Base-by-base conservation (phyloP, 2,797 vertebrate species). In the Neopelma chrysocephalum region DNA sequence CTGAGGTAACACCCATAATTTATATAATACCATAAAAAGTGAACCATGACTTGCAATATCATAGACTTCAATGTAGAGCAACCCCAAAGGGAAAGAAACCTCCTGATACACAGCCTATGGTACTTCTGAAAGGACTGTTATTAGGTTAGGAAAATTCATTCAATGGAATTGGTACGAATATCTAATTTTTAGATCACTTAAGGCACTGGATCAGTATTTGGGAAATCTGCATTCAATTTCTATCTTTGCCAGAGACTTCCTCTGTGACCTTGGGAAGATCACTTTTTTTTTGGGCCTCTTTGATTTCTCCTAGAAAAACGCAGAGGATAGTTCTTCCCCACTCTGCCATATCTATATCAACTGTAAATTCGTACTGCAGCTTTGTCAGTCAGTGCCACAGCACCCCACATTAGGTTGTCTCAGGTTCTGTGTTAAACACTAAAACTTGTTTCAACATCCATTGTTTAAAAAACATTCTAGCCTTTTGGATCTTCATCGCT, bases 101-200 rank as follows among this genome's bases (percentile, higher is more conserved):
- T 70, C 58, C 22, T 56, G 29, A 54, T 91, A 57, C 47, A 36
- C 15, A 66, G 29, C 86, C 51, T 81, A 45, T 6, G 1, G 58
- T 69, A 84, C 6, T 68, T 76, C 82, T 90, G 56, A 87, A 93
- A 87, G 14, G 25, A 86, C 43, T 15, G 22, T 60, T 83, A 81
- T 82, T 69, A 91, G 36, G 62, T 87, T 70, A 90, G 47, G 70
- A 94, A 93, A 94, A 83, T 82, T 51, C 85, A 86, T 38, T 71
- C 91, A 76, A 9, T 20, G 29, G 26, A 40, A 91, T 81, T 72
- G 65, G 21, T 84, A 76, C 29, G n/a, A 91, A 40, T 87, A 90
- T 61, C 64, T 75, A 56, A 57, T 58, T 73, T 95, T 94, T 87
- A 89, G 32, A 82, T 85, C 51, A 89, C 56, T 88, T 79, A 48